Conservation (phyloP, 2,113 vertebrate genomes). For the Tenebrosternarchus preto region DNA sequence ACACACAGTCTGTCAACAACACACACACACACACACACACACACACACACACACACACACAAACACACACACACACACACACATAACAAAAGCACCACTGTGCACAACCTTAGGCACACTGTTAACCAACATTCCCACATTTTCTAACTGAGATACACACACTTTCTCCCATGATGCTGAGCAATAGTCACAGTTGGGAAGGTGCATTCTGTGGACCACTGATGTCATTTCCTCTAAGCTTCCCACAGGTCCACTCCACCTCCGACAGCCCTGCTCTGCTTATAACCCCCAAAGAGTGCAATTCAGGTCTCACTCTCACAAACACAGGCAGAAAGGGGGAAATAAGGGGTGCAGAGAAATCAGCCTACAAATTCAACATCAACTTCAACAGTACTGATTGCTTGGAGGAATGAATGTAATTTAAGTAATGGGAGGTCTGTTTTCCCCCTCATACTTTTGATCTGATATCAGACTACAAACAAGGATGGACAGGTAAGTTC, state of each 20-base stretch:
- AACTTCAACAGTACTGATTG: background rate
- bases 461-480: slow-evolving; percentile 4
- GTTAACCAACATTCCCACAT: background rate
- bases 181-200: slow-evolving; percentile 3
- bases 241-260: slow-evolving; percentile 32
- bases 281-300: slow-evolving; percentile 35
- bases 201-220: background rate
- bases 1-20: too few species aligned
- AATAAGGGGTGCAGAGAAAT: background rate
- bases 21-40: background rate
- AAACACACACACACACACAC: background rate
- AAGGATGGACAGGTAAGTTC: background rate
- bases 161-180: slow-evolving; percentile 11
- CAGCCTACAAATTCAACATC: background rate
- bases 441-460: background rate
- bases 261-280: slow-evolving; percentile 42
- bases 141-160: slow-evolving; percentile 20
- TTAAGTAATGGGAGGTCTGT: background rate
- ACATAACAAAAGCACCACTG: background rate
- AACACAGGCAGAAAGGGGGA: background rate
- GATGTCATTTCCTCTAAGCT: slow-evolving; percentile 37
- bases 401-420: background rate
- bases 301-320: slow-evolving; percentile 21
- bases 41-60: too few species aligned
- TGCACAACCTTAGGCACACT: background rate